These are phyloP conservation scores for Suricata suricatta DNA, from an alignment of 2,113 vertebrate genomes.

Conservation along the genomic window DNA sequence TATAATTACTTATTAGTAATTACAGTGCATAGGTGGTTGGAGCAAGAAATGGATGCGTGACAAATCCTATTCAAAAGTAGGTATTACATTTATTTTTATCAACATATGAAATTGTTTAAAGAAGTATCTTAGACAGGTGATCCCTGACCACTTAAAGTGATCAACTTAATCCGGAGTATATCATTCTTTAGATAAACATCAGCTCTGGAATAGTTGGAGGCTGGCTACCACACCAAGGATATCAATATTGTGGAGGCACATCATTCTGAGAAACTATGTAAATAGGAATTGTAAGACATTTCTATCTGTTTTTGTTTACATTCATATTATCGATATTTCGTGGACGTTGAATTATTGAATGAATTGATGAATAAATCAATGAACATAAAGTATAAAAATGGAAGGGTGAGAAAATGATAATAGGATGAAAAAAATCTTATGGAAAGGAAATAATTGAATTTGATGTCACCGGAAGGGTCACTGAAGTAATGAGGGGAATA, in stretches of 20 bases:
- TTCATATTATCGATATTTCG: not conserved
- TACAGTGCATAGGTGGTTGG: not conserved
- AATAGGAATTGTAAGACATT: not conserved
- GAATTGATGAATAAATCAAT: not conserved
- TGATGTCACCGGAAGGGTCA: not conserved
- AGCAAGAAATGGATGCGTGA: not conserved
- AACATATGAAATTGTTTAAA: not conserved
- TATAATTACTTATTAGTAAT: not conserved
- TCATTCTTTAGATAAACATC: not conserved
- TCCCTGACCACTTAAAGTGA: not conserved
- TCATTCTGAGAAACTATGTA: not conserved
- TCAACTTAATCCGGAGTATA: not conserved
- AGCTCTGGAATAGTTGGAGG: not conserved
- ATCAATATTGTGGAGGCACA: not conserved
- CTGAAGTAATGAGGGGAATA: not conserved
- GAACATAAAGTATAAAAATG: not conserved
- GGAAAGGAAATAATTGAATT: not conserved
- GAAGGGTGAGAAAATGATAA: not conserved
- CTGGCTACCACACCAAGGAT: not conserved
- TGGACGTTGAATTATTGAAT: not conserved
- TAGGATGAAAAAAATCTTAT: not conserved
- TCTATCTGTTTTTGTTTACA: not conserved
- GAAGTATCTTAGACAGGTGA: not conserved
- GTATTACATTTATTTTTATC: not conserved
- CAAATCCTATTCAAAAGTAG: not conserved